These are phyloP conservation scores for Sylvilagus bachmani DNA, from an alignment of 2,113 vertebrate genomes.

Conservation along the genomic window DNA sequence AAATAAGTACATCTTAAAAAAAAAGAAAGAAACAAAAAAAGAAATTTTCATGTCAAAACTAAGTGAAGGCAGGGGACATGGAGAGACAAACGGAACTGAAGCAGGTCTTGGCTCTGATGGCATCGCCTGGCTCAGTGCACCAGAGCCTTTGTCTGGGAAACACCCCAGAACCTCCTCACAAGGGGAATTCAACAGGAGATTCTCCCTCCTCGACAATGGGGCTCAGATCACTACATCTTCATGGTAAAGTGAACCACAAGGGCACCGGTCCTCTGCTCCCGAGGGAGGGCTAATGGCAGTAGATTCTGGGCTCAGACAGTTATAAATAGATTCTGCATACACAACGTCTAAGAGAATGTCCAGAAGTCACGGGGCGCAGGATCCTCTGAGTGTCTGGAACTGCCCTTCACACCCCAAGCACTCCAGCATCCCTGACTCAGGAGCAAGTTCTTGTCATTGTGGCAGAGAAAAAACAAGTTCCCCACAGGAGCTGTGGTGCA, in stretches of 20 bases:
- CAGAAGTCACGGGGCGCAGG: background rate
- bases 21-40: too few species aligned
- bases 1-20: too few species aligned
- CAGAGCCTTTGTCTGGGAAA: background rate
- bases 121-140: background rate
- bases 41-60: background rate
- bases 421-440: background rate
- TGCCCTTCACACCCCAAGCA: background rate
- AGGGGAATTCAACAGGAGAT: background rate
- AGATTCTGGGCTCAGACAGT: background rate
- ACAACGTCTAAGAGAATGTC: background rate
- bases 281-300: background rate
- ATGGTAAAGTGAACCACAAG: background rate
- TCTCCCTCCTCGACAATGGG: background rate
- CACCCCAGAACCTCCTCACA: background rate
- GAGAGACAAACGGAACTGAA: background rate
- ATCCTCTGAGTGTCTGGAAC: background rate
- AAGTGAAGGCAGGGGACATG: background rate
- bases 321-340: background rate
- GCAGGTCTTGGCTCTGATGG: background rate
- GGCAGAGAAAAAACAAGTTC: background rate
- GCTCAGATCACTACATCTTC: background rate
- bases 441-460: background rate
- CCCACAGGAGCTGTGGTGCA: too few species aligned
- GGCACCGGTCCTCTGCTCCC: background rate